phyloP scores from a whole-genome alignment of 2,888 invertebrate genomes.

The Spicauda simplicius region DNA sequence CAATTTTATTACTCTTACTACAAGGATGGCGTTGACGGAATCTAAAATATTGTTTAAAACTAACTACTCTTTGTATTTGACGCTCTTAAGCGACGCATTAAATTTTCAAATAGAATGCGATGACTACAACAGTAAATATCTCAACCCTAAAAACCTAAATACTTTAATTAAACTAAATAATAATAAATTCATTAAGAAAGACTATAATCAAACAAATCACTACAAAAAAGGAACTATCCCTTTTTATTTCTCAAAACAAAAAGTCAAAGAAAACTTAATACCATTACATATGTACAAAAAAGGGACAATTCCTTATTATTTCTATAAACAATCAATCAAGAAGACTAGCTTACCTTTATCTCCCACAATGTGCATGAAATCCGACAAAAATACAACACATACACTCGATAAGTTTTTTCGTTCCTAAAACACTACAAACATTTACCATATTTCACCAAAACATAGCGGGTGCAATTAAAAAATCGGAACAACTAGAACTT shows the following conservation, averaged over 20 bases:
- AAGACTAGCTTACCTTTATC: too few species aligned
- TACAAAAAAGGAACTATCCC: background rate
- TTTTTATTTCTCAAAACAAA: background rate
- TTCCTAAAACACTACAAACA: background rate
- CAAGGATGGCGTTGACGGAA: background rate
- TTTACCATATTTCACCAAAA: background rate
- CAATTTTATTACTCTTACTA: slow-evolving; percentile 1
- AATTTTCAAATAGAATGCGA: too few species aligned
- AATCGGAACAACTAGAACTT: background rate
- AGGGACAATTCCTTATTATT: background rate
- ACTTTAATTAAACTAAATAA: background rate
- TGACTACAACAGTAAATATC: background rate
- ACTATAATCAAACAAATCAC: background rate
- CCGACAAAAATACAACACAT: background rate
- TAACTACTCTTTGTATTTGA: too few species aligned
- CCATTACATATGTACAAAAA: background rate
- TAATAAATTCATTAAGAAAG: background rate
- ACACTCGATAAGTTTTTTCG: background rate
- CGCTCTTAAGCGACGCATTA: too few species aligned
- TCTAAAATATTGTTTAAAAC: background rate
- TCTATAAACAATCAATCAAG: background rate
- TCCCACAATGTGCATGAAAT: too few species aligned
- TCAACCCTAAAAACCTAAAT: slow-evolving; percentile 5
- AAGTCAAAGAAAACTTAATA: background rate
- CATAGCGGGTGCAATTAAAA: background rate